Conservation (phyloP, 2,797 vertebrate species). For the Sparidentex hasta region DNA sequence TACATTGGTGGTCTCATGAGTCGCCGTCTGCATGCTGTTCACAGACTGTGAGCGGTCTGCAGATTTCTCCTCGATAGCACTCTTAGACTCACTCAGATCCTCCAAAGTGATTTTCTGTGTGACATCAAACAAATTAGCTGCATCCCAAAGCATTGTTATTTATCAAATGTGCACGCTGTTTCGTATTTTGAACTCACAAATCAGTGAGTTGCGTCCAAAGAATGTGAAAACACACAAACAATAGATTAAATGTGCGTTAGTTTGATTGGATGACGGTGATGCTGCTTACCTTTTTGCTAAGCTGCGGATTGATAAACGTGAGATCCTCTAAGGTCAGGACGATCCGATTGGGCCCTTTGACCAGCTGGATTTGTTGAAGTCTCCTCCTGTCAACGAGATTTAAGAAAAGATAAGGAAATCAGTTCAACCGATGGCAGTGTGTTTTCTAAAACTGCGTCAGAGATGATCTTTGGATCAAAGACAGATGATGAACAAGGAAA, state of each 20-base stretch:
- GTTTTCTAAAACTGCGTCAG: neutral
- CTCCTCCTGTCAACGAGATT: constrained; percentile 80
- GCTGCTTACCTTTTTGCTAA: constrained; percentile 88
- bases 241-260: neutral
- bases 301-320: constrained; percentile 91
- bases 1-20: constrained; percentile 90
- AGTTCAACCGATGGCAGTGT: neutral
- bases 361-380: constrained; percentile 91
- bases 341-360: constrained; percentile 93
- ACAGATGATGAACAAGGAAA: neutral
- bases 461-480: constrained; percentile 5
- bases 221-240: neutral
- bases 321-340: constrained; percentile 91
- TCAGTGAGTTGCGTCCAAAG: neutral
- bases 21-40: constrained; percentile 85
- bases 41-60: constrained; percentile 84
- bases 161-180: neutral
- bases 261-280: neutral
- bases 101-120: constrained; percentile 92
- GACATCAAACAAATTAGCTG: constrained; percentile 34
- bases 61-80: constrained; percentile 85
- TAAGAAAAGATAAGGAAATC: constrained; percentile 20
- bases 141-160: neutral
- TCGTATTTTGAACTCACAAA: neutral
- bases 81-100: constrained; percentile 87